A percentile compares a stretch with the other conserved stretches of the same genome.
Conservation (phyloP, 2,888 invertebrate genomes). For the Caradrina kadenii region DNA sequence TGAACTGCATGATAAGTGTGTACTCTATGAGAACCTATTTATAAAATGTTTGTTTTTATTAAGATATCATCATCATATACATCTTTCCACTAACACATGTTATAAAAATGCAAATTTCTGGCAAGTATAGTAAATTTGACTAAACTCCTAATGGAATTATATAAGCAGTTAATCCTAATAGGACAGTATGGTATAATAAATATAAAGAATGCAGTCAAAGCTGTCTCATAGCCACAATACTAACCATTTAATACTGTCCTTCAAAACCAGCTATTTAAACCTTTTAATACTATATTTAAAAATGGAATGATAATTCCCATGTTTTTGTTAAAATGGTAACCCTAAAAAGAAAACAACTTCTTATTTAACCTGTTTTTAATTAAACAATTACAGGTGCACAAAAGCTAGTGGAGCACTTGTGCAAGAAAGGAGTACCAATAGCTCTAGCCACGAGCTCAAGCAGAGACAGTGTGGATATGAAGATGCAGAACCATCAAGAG, state of each 20-base stretch:
- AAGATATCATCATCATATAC: not conserved
- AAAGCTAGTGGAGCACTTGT: conserved; percentile 93
- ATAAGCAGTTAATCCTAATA: not conserved
- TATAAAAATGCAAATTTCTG: not conserved
- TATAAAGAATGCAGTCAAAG: not conserved
- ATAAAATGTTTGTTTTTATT: not conserved
- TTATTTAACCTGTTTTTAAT: not conserved
- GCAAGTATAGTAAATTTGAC: not conserved
- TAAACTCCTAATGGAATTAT: not conserved
- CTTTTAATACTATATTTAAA: not conserved
- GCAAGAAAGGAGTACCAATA: conserved; percentile 93
- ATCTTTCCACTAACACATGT: not conserved
- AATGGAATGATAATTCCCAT: not conserved
- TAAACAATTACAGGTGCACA: conserved; percentile 92
- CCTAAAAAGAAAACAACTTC: not conserved
- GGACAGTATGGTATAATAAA: not conserved
- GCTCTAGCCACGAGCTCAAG: conserved; percentile 97
- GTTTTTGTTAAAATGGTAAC: conserved; percentile 6
- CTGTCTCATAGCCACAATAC: not conserved
- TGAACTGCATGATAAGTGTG: conserved; percentile 48
- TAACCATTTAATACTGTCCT: not conserved
- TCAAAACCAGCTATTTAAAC: not conserved
- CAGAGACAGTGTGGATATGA: conserved; percentile 92
- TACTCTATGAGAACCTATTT: not conserved
- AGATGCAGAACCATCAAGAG: conserved; percentile 92